These are phyloP conservation scores for Eulemur coronatus DNA, from an alignment of 2,797 vertebrate genomes.

Conservation along the genomic window DNA sequence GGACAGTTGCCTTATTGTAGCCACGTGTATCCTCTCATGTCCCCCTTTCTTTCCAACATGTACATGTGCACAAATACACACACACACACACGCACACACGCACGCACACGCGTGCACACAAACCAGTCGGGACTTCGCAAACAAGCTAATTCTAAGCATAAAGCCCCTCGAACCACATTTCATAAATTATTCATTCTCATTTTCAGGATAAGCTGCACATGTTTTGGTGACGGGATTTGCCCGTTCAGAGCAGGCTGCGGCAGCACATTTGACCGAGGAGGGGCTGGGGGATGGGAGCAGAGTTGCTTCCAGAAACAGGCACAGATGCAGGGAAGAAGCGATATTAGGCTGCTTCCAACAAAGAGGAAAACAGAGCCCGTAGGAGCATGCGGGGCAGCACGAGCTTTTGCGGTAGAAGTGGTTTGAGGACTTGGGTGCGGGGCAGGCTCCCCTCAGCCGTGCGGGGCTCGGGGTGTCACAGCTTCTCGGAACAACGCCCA, in stretches of 20 bases:
- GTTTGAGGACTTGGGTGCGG: rapidly evolving
- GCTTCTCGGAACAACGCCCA: not conserved
- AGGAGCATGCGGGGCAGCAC: rapidly evolving
- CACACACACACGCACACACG: too few species aligned
- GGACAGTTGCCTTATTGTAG: not conserved
- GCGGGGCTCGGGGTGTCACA: not conserved
- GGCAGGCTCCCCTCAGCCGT: not conserved
- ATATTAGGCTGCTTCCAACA: rapidly evolving
- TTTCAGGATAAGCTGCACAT: not conserved
- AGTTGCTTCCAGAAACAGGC: not conserved
- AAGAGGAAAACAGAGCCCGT: too few species aligned
- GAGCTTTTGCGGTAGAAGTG: rapidly evolving
- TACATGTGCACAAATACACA: too few species aligned
- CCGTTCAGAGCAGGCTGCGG: not conserved
- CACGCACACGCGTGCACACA: rapidly evolving
- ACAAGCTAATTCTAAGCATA: rapidly evolving
- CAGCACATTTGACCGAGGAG: too few species aligned
- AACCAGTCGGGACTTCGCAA: not conserved
- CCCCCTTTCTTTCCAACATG: not conserved
- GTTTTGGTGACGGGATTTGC: not conserved
- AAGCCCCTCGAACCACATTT: not conserved
- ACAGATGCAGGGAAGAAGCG: not conserved
- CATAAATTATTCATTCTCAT: not conserved
- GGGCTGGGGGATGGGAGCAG: not conserved
- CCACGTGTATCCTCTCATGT: too few species aligned